A percentile compares a stretch with the other conserved stretches of the same genome.
These are phyloP conservation scores for Miichthys miiuy DNA, from an alignment of 2,797 vertebrate genomes.

Conservation along the genomic window DNA sequence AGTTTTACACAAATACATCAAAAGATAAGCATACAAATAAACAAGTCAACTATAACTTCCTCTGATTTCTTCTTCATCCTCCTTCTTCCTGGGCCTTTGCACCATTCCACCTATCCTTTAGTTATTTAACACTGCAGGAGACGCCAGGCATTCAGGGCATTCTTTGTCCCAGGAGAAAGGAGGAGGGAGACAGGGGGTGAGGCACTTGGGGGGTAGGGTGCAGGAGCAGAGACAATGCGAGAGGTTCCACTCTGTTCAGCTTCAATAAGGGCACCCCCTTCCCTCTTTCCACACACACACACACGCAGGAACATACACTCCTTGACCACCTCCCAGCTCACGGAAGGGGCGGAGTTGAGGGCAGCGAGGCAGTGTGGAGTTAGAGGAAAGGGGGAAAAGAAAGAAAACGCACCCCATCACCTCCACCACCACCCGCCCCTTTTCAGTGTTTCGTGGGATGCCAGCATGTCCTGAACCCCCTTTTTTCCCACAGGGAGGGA, in stretches of 20 bases:
- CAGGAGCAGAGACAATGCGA: slow-evolving; percentile 71
- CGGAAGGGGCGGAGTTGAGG: slow-evolving; percentile 71
- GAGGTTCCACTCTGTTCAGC: slow-evolving; percentile 77
- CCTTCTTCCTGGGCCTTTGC: slow-evolving; percentile 42
- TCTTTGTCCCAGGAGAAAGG: slow-evolving; percentile 79
- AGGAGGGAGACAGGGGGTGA: slow-evolving; percentile 58
- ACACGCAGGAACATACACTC: slow-evolving; percentile 40
- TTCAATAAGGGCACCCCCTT: slow-evolving; percentile 68
- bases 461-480: slow-evolving; percentile 63
- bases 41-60: slow-evolving; percentile 14
- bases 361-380: slow-evolving; percentile 59
- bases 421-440: slow-evolving; percentile 39
- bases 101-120: slow-evolving; percentile 69
- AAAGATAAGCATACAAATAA: neutral
- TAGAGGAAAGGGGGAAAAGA: slow-evolving; percentile 49
- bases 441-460: slow-evolving; percentile 61
- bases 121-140: slow-evolving; percentile 81
- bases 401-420: slow-evolving; percentile 39
- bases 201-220: slow-evolving; percentile 48
- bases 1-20: slow-evolving; percentile 1
- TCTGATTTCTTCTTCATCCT: slow-evolving; percentile 21
- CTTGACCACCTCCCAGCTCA: slow-evolving; percentile 62
- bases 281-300: slow-evolving; percentile 33
- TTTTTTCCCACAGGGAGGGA: slow-evolving; percentile 50
- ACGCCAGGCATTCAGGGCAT: slow-evolving; percentile 80